Evolutionary conservation across 2,113 vertebrate genomes (phyloP).

Genomic region (Nyctereutes procyonoides): DNA sequence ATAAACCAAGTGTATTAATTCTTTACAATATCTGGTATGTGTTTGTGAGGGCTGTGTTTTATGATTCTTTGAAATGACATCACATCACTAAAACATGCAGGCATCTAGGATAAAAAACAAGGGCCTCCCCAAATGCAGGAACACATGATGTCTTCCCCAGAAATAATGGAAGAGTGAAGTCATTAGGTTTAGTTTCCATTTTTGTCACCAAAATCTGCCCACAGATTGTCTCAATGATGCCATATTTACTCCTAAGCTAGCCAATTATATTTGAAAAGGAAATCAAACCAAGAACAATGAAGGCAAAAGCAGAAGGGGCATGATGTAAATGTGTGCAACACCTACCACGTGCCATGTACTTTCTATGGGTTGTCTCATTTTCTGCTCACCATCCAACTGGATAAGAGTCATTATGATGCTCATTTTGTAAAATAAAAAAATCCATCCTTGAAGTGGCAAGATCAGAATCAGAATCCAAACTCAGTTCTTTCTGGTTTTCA

Average conservation of each 20-base stretch:
- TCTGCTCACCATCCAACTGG: neutral
- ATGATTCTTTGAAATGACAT: neutral
- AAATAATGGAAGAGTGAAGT: conserved; percentile 23
- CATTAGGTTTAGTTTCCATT: conserved; percentile 23
- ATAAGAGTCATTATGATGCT: neutral
- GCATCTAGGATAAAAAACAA: neutral
- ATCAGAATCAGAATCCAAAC: conserved; percentile 28
- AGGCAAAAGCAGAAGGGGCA: neutral
- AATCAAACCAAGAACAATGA: neutral
- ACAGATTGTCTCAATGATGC: conserved; percentile 12
- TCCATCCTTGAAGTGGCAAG: neutral
- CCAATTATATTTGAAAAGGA: neutral
- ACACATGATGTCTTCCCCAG: neutral
- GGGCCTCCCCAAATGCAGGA: neutral
- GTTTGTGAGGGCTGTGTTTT: neutral
- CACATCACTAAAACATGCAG: neutral
- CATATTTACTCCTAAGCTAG: neutral
- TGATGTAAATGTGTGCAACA: accelerated
- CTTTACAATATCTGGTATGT: neutral
- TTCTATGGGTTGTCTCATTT: neutral
- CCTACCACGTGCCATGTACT: accelerated
- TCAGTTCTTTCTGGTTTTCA: neutral
- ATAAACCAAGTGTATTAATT: neutral
- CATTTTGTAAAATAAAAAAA: neutral
- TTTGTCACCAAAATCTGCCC: conserved; percentile 10